phyloP scores from a whole-genome alignment of 1,140 invertebrate genomes.

The Drosophila quadrilineata region DNA sequence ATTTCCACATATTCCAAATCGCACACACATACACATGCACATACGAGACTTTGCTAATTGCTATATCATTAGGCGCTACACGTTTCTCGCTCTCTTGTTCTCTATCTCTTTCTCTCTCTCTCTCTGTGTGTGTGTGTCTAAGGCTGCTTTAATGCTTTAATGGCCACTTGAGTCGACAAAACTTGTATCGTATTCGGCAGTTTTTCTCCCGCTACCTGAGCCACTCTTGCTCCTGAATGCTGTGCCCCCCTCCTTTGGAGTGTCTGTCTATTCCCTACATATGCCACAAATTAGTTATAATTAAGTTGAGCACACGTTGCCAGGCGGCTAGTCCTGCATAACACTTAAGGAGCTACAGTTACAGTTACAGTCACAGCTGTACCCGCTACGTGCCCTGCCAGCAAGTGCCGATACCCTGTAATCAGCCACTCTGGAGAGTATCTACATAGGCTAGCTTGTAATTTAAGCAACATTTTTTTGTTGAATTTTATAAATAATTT shows the following conservation, averaged over 20 bases:
- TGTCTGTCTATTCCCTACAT: constrained; percentile 37
- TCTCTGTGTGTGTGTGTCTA: not conserved
- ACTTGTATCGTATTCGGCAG: constrained; percentile 53
- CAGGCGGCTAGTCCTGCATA: constrained; percentile 35
- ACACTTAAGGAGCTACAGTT: constrained; percentile 56
- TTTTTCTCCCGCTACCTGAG: constrained; percentile 33
- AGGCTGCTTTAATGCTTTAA: constrained; percentile 66
- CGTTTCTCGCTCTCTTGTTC: too few species aligned
- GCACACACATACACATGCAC: constrained; percentile 5
- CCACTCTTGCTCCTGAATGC: not conserved
- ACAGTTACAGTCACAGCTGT: constrained; percentile 33
- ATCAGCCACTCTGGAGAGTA: not conserved
- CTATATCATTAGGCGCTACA: constrained; percentile 58
- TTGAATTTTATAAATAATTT: too few species aligned
- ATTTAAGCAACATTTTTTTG: too few species aligned
- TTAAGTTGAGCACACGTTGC: constrained; percentile 71
- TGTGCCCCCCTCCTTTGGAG: not conserved
- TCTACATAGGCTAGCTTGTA: too few species aligned
- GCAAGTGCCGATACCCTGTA: constrained; percentile 44
- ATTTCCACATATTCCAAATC: constrained; percentile 20
- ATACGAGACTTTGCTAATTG: constrained; percentile 45
- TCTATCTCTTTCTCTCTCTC: too few species aligned
- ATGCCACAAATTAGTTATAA: constrained; percentile 78
- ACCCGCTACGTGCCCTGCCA: constrained; percentile 51
- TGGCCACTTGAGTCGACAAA: constrained; percentile 69